Base-by-base conservation (phyloP, 2,113 vertebrate genomes). In the Ictalurus furcatus region DNA sequence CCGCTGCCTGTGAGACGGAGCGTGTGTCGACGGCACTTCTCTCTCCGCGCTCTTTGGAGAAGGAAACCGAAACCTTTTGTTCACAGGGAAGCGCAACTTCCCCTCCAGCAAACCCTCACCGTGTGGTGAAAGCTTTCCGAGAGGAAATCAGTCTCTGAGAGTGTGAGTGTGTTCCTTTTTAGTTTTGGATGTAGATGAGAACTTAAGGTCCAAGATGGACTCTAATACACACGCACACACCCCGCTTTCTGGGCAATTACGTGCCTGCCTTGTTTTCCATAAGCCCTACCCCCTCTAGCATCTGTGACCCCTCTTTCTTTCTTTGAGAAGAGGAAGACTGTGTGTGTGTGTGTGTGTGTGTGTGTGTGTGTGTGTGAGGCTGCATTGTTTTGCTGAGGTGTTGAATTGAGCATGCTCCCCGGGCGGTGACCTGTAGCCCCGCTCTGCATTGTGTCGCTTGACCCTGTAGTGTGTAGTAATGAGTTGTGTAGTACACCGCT, bases 181-280 rank as follows among this genome's bases (percentile, higher is more conserved):
- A 19, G 19, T 65, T n/a, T 88, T 58, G 58, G 21, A 74, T 34
- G 80, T 19, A 88, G 82, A 80, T 74, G 19, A 85, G 40, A 25
- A 54, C 71, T 63, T n/a, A 14, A 25, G 69, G n/a, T 37, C 34
- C 19, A 54, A 23, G 56, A 89, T 92, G 88, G 79, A 88, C 73
- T 85, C 87, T 85, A 89, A 40, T 6, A 61, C 56, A 61, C 58
- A 82, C 88, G 89, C 91, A 88, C 88, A 90, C 89, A 84, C 91
- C 19, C 90, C 74, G 19, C 56, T 89, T 90, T 88, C 86, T 80
- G 87, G 92, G 85, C 90, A 91, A 93, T 91, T 91, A 91, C 88
- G 81, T 73, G 89, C 88, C 85, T 89, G 76, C 67, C 90, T 84
- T 91, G 86, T 91, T 92, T 92, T 92, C 89, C 56, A 90, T 90